These are phyloP conservation scores for Tauraco hartlaubi DNA, from an alignment of 2,797 vertebrate species.

Conservation along the genomic window DNA sequence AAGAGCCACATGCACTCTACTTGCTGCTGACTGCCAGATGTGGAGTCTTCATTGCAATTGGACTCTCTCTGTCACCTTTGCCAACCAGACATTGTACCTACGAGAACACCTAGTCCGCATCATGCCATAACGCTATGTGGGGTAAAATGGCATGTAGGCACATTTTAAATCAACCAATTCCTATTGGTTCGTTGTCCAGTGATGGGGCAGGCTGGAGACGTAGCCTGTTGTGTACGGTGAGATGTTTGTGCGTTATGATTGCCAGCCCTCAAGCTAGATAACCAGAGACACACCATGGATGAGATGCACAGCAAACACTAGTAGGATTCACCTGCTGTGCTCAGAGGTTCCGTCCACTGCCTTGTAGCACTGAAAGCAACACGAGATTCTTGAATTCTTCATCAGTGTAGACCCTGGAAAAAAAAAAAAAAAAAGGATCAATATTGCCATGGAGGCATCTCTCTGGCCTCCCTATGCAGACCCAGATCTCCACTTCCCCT, in stretches of 20 bases:
- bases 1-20: neutral
- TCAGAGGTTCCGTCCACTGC: neutral
- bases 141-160: fast-evolving
- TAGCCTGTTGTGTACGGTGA: fast-evolving
- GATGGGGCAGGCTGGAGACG: neutral
- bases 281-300: neutral
- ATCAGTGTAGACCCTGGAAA: neutral
- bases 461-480: neutral
- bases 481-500: neutral
- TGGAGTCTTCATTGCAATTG: neutral
- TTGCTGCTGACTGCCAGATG: neutral
- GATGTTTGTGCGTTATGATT: neutral
- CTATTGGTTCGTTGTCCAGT: neutral
- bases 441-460: neutral
- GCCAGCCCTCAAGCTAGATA: neutral
- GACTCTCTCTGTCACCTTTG: neutral
- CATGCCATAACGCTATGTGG: neutral
- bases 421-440: neutral
- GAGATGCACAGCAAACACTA: neutral
- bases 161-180: neutral
- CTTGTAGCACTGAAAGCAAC: neutral
- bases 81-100: neutral
- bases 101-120: neutral
- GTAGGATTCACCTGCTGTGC: neutral
- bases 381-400: neutral